Conservation (phyloP, 2,797 vertebrate genomes). For the Enteromius treurensis region DNA sequence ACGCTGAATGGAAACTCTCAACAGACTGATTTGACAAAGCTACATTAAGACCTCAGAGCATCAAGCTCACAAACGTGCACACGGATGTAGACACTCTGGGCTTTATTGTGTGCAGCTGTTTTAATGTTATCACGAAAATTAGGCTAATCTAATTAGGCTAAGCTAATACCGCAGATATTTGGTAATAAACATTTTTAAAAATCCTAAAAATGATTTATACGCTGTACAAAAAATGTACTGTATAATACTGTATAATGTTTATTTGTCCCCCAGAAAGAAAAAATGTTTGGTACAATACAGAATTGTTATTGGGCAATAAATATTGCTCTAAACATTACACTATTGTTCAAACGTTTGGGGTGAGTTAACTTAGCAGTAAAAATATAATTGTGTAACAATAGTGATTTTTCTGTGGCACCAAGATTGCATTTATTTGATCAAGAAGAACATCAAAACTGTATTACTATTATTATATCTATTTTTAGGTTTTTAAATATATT, state of each 20-base stretch:
- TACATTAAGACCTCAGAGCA: constrained; percentile 30
- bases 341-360: background rate
- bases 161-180: background rate
- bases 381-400: too few species aligned
- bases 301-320: too few species aligned
- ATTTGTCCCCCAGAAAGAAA: background rate
- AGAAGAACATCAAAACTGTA: background rate
- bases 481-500: background rate
- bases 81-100: constrained; percentile 12
- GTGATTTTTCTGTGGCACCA: background rate
- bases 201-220: background rate
- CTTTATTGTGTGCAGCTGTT: constrained; percentile 44
- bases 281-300: background rate
- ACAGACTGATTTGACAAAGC: constrained; percentile 39
- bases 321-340: background rate
- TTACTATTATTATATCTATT: background rate
- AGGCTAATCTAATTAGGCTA: too few species aligned
- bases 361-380: background rate
- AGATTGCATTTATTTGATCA: background rate
- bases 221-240: background rate
- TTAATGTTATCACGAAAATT: constrained; percentile 24
- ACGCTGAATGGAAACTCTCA: constrained; percentile 45
- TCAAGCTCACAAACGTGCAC: constrained; percentile 38
- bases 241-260: background rate
- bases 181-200: background rate